These are phyloP conservation scores for Microctenopoma lineatum DNA, from an alignment of 2,797 vertebrate species.

Conservation along the genomic window DNA sequence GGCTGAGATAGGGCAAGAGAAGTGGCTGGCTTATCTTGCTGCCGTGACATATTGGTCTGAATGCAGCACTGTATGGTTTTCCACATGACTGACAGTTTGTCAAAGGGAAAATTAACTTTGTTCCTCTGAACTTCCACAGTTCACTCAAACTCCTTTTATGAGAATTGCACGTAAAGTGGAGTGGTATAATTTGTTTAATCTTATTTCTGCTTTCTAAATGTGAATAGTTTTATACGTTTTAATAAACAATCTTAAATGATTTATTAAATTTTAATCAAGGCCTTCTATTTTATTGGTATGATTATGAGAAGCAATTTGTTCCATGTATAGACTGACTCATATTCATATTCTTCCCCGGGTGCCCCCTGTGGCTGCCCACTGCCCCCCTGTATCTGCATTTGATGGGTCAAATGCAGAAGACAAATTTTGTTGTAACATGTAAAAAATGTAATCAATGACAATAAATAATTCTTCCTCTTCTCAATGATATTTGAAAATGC, in stretches of 20 bases:
- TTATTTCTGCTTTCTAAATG: background rate
- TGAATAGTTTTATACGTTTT: background rate
- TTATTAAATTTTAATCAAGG: background rate
- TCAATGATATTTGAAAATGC: constrained; percentile 14
- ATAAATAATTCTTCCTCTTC: background rate
- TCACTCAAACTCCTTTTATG: constrained; percentile 31
- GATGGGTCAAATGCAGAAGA: no score
- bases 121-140: constrained; percentile 26
- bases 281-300: background rate
- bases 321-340: constrained; percentile 12
- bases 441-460: no score
- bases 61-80: constrained; percentile 19
- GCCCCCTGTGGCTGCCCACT: no score
- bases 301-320: background rate
- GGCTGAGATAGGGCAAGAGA: constrained; percentile 37
- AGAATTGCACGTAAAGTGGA: background rate
- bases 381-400: no score
- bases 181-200: background rate
- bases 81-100: constrained; percentile 9
- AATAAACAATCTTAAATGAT: background rate
- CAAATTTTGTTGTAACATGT: no score
- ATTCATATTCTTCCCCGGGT: background rate
- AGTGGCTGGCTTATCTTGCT: constrained; percentile 41
- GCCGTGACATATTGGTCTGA: constrained; percentile 19
- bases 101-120: constrained; percentile 34